Conservation (phyloP, 1,140 invertebrate genomes). For the Glossosoma conforme region DNA sequence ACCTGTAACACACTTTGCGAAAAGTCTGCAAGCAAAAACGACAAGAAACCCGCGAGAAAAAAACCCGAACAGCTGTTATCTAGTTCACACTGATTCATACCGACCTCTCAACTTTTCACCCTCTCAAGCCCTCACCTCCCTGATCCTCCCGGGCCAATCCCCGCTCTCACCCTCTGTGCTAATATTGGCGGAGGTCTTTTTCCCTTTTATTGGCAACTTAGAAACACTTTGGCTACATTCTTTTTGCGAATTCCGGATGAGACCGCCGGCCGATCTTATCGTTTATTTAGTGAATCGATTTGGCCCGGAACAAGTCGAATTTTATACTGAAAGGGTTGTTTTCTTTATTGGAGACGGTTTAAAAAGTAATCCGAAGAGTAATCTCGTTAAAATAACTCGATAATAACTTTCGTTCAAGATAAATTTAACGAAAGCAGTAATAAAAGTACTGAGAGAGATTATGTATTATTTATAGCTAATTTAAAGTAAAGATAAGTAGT, state of each 20-base stretch:
- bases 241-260: too few species aligned
- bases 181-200: conserved; percentile 24
- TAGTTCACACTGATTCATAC: conserved; percentile 28
- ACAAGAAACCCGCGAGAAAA: conserved; percentile 12
- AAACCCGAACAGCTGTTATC: conserved; percentile 29
- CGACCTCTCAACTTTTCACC: conserved; percentile 13
- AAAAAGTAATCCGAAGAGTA: too few species aligned
- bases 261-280: too few species aligned
- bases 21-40: conserved; percentile 16
- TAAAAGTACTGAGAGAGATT: too few species aligned
- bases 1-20: conserved; percentile 27
- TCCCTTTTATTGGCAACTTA: conserved; percentile 20
- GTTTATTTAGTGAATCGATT: conserved; percentile 1
- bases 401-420: too few species aligned
- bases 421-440: too few species aligned
- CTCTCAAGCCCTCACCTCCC: conserved; percentile 1
- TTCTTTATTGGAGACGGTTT: too few species aligned
- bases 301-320: conserved; percentile 1
- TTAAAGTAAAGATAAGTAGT: too few species aligned
- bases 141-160: background rate
- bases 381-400: too few species aligned
- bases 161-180: conserved; percentile 14
- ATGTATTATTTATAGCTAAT: too few species aligned
- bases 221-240: conserved; percentile 7
- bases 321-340: background rate